A percentile compares a stretch with the other conserved stretches of the same genome.
phyloP scores from a whole-genome alignment of 37 sponge, comb jelly and placozoan species.

The Halichondria panicea region DNA sequence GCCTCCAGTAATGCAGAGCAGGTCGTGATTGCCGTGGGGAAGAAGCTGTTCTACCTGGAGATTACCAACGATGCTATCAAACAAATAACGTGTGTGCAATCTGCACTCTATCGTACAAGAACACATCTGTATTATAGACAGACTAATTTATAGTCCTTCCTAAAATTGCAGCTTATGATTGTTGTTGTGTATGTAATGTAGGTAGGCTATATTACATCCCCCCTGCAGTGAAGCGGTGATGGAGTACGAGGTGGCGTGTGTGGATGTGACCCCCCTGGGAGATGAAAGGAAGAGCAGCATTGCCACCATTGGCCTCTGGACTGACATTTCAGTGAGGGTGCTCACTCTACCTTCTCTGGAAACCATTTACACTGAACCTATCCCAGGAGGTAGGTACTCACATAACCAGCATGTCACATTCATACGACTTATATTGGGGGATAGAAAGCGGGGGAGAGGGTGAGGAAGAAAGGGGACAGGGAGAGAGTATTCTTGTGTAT shows the following conservation, averaged over 20 bases:
- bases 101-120: background rate
- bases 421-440: background rate
- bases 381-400: constrained; percentile 81
- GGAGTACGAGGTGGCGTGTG: constrained; percentile 89
- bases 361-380: constrained; percentile 40
- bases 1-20: constrained; percentile 75
- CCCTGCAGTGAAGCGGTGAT: constrained; percentile 41
- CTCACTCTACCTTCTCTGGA: constrained; percentile 75
- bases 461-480: no score
- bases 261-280: constrained; percentile 79
- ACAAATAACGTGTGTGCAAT: constrained; percentile 39
- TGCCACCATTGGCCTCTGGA: constrained; percentile 92
- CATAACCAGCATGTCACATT: background rate
- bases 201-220: no score
- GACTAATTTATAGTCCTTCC: background rate
- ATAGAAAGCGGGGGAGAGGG: no score
- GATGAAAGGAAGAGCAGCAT: constrained; percentile 32
- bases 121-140: background rate
- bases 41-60: constrained; percentile 71
- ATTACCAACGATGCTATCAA: constrained; percentile 35
- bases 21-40: constrained; percentile 76
- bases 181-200: background rate
- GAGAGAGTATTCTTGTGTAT: no score
- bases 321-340: constrained; percentile 77
- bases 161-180: background rate